Evolutionary conservation across 2,888 invertebrate genomes (phyloP), one percentile per base, ranked within the genome.

Genomic region (Phorcus lineatus): DNA sequence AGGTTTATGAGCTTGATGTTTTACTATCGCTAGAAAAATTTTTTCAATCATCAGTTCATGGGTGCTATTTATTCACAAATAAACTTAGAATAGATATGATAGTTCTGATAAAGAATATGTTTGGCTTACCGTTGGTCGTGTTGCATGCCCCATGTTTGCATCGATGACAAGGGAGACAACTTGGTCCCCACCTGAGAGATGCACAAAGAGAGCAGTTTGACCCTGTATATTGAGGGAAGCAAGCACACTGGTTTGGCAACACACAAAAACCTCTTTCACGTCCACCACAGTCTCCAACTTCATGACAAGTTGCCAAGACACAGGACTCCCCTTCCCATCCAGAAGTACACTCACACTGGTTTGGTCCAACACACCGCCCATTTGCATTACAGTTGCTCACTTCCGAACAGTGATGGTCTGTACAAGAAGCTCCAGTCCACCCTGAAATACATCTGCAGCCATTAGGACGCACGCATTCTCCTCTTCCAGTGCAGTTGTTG

Each of bases 281-380:
- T 36, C 76, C 76, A n/a, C 76, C 22, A 22, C 76, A 76, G 55
- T 76, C 54, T 4, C 24, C 28, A 0, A 76, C 76, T 11, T 9
- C 53, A 54, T 53, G 53, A 80, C 87, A 87, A 2, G 84, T 79
- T 24, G 86, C 85, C 11, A 55, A 6, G 0, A 78, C 82, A 77
- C 87, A 87, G 17, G 81, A 62, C 0, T 19, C 1, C 3, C 85
- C 85, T 16, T 67, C 74, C 86, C 86, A 86, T 0, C 87, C 87
- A 17, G n/a, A 36, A 11, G 66, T 62, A 52, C 87, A 87, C 9
- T 78, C 9, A 76, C 87, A 87, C 17, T 16, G 47, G 74, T 87
- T 85, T 19, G 86, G 86, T 40, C 85, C 87, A 40, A 80, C 54
- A 66, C 87, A 87, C 2, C 40, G n/a, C 11, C 87, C 87, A 22